Percentiles rank a stretch among this genome's conserved stretches.
These are phyloP conservation scores for Smutsia temminckii DNA, from an alignment of 2,797 vertebrate genomes.

Conservation along the genomic window DNA sequence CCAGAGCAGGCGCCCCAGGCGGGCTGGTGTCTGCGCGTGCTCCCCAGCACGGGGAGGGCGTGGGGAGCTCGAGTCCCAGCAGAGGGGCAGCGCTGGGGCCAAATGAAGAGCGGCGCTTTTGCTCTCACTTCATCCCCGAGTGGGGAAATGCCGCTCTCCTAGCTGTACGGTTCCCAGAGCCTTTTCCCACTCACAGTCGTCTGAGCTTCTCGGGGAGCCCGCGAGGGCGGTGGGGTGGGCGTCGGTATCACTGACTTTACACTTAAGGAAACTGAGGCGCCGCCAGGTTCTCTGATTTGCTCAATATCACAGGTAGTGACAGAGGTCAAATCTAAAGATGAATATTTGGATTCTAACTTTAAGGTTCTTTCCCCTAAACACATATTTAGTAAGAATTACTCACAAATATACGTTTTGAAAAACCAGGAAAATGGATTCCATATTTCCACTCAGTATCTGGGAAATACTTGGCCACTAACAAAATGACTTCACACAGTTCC, in stretches of 20 bases:
- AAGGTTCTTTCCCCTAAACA: constrained; percentile 6
- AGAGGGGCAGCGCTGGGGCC: not conserved
- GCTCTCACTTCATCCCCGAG: not conserved
- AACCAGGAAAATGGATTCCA: constrained; percentile 9
- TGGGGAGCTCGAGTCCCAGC: not conserved
- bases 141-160: not conserved
- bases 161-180: not conserved
- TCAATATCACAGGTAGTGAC: not conserved
- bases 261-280: not conserved
- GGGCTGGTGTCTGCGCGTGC: no score
- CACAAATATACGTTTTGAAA: not conserved
- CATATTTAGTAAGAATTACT: constrained; percentile 10
- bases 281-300: not conserved
- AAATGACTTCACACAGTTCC: not conserved
- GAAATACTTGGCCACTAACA: not conserved
- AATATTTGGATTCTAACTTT: constrained; percentile 14
- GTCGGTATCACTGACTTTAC: not conserved
- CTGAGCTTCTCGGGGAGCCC: not conserved
- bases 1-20: not conserved
- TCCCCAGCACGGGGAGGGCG: not conserved
- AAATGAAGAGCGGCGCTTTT: not conserved
- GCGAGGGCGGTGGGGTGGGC: not conserved
- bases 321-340: not conserved
- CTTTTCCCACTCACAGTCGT: not conserved
- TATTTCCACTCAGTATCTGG: not conserved